phyloP scores from a whole-genome alignment of 2,797 vertebrate species.

The Lophius americanus region DNA sequence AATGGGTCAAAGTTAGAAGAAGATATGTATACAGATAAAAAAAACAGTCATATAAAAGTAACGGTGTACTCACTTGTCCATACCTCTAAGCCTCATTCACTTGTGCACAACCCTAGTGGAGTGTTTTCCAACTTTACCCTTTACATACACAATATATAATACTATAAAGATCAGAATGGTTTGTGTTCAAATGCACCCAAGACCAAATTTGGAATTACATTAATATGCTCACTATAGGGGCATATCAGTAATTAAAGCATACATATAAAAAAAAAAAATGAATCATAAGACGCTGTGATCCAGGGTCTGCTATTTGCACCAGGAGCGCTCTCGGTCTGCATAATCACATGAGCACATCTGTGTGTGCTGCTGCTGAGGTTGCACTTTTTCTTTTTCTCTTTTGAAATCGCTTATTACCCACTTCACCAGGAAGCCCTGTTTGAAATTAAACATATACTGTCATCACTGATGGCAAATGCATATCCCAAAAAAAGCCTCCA shows the following conservation, averaged over 20 bases:
- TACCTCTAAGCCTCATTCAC: too few relatives aligned
- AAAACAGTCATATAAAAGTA: too few relatives aligned
- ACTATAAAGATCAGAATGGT: constrained; percentile 3
- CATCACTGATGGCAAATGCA: too few relatives aligned
- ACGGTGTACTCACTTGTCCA: too few relatives aligned
- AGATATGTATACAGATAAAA: too few relatives aligned
- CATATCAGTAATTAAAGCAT: constrained; percentile 69
- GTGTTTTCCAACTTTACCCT: too few relatives aligned
- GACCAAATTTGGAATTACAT: constrained; percentile 32
- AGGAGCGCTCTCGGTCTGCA: constrained; percentile 59
- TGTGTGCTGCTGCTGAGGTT: constrained; percentile 69
- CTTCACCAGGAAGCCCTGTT: too few relatives aligned
- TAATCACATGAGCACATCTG: constrained; percentile 62
- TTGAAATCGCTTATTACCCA: constrained; percentile 13
- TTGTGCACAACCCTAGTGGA: too few relatives aligned
- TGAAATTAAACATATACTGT: too few relatives aligned
- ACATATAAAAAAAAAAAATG: constrained; percentile 53
- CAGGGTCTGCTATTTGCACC: constrained; percentile 68
- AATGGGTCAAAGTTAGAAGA: too few relatives aligned
- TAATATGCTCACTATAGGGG: constrained; percentile 29
- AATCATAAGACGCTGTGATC: constrained; percentile 67
- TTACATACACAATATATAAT: neutral
- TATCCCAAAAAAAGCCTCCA: too few relatives aligned
- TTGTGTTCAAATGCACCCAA: neutral
- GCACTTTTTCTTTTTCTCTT: constrained; percentile 41